Conservation (phyloP, 2,797 vertebrate species). For the Lemur catta region DNA sequence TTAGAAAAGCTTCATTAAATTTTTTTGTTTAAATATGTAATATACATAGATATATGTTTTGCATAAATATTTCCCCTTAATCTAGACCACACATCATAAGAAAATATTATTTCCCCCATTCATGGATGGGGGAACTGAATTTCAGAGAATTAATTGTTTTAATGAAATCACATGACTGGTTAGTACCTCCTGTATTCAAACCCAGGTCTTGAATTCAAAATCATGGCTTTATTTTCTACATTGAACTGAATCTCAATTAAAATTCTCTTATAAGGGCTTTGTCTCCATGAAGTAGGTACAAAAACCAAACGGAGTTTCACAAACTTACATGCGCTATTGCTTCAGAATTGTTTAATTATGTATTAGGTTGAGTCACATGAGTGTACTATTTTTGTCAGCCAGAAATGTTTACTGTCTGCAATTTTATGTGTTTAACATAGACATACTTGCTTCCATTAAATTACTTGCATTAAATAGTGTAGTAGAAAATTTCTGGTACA, state of each 20-base stretch:
- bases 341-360: not conserved
- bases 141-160: not conserved
- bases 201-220: not conserved
- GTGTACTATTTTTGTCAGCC: not conserved
- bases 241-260: not conserved
- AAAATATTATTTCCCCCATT: not conserved
- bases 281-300: not conserved
- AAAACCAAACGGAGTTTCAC: not conserved
- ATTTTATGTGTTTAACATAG: not conserved
- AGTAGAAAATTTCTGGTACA: not conserved
- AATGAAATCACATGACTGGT: not conserved
- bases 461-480: not conserved
- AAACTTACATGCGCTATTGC: not conserved
- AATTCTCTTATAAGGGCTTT: not conserved
- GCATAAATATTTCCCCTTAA: not conserved
- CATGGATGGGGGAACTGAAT: not conserved
- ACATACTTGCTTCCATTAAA: not conserved
- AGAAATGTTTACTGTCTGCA: not conserved
- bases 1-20: not conserved
- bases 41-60: not conserved
- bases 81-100: not conserved
- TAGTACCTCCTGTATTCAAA: slow-evolving; percentile 1
- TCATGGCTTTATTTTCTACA: not conserved
- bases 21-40: not conserved
- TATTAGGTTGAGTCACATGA: not conserved